phyloP scores from a whole-genome alignment of 1,140 invertebrate species.

The Drosophila insularis region DNA sequence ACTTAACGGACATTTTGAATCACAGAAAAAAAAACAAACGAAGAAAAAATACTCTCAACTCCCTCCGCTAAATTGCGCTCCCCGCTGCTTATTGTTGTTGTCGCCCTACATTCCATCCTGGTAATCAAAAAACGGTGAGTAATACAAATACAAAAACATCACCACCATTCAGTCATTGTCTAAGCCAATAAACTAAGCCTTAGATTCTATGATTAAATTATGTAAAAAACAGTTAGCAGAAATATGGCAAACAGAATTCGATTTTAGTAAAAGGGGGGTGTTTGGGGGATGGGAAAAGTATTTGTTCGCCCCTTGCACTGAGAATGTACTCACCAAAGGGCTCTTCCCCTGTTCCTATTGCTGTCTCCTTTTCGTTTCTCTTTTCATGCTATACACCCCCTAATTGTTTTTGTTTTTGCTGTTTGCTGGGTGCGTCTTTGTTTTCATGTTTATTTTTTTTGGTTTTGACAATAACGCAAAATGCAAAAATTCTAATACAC shows the following conservation, averaged over 20 bases:
- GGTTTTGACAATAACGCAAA: slow-evolving; percentile 27
- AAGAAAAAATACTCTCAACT: slow-evolving; percentile 43
- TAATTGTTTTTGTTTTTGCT: slow-evolving; percentile 29
- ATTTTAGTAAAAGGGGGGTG: not conserved
- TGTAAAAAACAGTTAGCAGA: slow-evolving; percentile 8
- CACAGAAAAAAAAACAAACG: slow-evolving; percentile 31
- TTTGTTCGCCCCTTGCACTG: slow-evolving; percentile 22
- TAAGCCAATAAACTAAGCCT: slow-evolving; percentile 61
- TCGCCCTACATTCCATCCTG: slow-evolving; percentile 49
- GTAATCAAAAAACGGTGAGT: slow-evolving; percentile 70
- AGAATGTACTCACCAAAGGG: slow-evolving; percentile 28
- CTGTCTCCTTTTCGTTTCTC: not conserved
- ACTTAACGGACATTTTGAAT: not conserved
- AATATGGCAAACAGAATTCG: slow-evolving; percentile 11
- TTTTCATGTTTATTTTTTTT: slow-evolving; percentile 13
- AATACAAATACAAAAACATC: slow-evolving; percentile 36
- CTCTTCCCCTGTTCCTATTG: not conserved
- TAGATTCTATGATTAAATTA: slow-evolving; percentile 34
- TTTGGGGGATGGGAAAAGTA: slow-evolving; percentile 23
- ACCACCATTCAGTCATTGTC: slow-evolving; percentile 17
- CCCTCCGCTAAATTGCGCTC: slow-evolving; percentile 19
- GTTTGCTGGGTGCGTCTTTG: slow-evolving; percentile 40
- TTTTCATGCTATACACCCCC: slow-evolving; percentile 53
- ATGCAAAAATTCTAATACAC: not conserved
- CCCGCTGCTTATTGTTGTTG: slow-evolving; percentile 29